phyloP scores from a whole-genome alignment of 2,888 invertebrate genomes.

The Altica lythri region DNA sequence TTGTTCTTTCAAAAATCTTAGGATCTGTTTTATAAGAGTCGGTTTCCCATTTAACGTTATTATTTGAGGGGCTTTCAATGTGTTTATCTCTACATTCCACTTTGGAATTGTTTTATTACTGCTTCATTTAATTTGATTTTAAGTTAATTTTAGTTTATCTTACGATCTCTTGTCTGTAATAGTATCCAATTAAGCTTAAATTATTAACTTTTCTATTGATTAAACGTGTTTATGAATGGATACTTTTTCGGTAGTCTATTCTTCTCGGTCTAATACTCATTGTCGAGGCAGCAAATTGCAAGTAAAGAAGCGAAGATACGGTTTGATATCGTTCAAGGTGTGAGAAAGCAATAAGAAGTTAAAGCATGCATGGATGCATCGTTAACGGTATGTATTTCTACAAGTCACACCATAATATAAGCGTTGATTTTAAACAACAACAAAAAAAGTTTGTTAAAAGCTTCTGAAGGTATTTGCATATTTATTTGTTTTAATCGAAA shows the following conservation, averaged over 20 bases:
- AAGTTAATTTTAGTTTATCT: no score
- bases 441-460: slow-evolving; percentile 9
- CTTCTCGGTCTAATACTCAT: slow-evolving; percentile 44
- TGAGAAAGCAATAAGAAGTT: slow-evolving; percentile 50
- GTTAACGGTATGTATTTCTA: slow-evolving; percentile 42
- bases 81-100: no score
- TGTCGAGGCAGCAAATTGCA: slow-evolving; percentile 41
- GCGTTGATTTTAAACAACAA: background rate
- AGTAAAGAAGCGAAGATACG: slow-evolving; percentile 44
- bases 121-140: no score
- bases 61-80: no score
- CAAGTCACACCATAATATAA: slow-evolving; percentile 20
- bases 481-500: no score
- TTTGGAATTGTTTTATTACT: no score
- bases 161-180: no score
- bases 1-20: no score
- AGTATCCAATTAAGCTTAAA: slow-evolving; percentile 8
- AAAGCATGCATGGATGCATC: slow-evolving; percentile 49
- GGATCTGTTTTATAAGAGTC: no score
- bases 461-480: background rate
- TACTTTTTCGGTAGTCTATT: slow-evolving; percentile 38
- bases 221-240: slow-evolving; percentile 39
- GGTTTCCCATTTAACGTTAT: no score
- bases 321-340: slow-evolving; percentile 48
- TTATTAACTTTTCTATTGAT: slow-evolving; percentile 17